Evolutionary conservation across 2,113 vertebrate genomes (phyloP).

Genomic region (Malaclemys terrapin): DNA sequence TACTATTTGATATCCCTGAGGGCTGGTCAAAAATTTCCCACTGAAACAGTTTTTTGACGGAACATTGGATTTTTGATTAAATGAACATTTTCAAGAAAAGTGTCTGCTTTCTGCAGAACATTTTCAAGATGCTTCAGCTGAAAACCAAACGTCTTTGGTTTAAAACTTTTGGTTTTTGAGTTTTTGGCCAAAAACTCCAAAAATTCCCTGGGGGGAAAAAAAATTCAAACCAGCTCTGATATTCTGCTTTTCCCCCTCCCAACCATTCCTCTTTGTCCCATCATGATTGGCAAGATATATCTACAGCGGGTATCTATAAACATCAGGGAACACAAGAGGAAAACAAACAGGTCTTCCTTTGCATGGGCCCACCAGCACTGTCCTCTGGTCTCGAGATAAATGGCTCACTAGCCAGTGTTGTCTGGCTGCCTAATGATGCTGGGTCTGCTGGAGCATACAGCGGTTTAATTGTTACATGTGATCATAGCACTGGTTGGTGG

Average conservation of each 20-base stretch:
- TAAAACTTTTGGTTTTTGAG: too few relatives aligned
- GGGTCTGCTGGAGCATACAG: background rate
- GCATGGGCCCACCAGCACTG: background rate
- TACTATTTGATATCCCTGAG: background rate
- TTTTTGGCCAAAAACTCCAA: background rate
- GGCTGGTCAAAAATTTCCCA: background rate
- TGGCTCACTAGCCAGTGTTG: background rate
- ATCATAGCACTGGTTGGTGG: background rate
- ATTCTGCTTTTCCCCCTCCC: background rate
- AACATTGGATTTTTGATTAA: background rate
- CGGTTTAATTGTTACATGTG: background rate
- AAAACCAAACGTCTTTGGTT: background rate
- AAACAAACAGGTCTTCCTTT: background rate
- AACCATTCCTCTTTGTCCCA: background rate
- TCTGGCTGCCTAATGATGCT: background rate
- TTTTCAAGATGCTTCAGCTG: too few relatives aligned
- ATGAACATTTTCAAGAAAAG: background rate
- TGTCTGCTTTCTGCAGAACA: too few relatives aligned
- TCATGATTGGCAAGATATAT: background rate
- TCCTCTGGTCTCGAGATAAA: background rate
- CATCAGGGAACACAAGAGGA: background rate
- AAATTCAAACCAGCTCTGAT: background rate
- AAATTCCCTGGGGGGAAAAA: background rate
- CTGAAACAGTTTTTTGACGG: background rate
- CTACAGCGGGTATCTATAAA: background rate